These are phyloP conservation scores for Eidolon dupreanum DNA, from an alignment of 2,797 vertebrate species.

Conservation along the genomic window DNA sequence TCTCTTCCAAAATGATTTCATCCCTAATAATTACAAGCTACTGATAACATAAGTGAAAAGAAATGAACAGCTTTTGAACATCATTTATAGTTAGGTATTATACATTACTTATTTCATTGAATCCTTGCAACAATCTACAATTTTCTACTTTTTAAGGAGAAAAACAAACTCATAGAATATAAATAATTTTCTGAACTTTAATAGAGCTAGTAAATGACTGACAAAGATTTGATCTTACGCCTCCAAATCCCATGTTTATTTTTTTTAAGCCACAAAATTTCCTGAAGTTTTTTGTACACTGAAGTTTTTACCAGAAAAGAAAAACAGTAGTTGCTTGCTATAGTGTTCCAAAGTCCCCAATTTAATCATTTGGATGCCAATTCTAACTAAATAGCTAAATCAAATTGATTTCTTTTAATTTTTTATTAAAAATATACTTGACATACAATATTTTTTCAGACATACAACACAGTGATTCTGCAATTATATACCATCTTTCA, in stretches of 20 bases:
- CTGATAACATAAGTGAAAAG: not conserved
- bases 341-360: not conserved
- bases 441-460: too few relatives aligned
- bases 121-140: not conserved
- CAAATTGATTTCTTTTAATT: not conserved
- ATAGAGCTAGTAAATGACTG: not conserved
- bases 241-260: not conserved
- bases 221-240: not conserved
- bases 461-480: too few relatives aligned
- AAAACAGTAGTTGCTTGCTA: not conserved
- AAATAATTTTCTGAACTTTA: not conserved
- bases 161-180: not conserved
- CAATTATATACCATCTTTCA: too few relatives aligned
- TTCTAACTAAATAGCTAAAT: constrained; percentile 7
- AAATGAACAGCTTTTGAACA: not conserved
- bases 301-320: not conserved
- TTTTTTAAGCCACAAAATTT: not conserved
- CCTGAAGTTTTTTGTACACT: not conserved
- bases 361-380: constrained; percentile 18
- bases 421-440: too few relatives aligned
- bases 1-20: not conserved
- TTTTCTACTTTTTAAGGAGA: not conserved
- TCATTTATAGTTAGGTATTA: not conserved
- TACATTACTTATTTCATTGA: not conserved
- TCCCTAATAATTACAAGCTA: constrained; percentile 6